These are phyloP conservation scores for Hypanus sabinus DNA, from an alignment of 2,113 vertebrate genomes.

Conservation along the genomic window DNA sequence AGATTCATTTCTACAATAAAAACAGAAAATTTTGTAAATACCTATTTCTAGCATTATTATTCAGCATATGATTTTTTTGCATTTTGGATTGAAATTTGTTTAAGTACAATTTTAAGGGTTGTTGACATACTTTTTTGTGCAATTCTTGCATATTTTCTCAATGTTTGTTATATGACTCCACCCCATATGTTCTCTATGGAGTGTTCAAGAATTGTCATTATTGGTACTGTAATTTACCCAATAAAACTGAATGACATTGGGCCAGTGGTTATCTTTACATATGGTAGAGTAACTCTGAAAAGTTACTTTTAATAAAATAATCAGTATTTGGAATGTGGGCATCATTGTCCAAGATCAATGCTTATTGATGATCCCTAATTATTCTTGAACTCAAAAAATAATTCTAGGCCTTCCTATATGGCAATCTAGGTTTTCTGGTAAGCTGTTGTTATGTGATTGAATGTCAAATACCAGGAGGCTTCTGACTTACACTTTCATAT, in stretches of 20 bases:
- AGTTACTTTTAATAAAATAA: too few relatives aligned
- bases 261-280: too few relatives aligned
- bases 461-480: not conserved
- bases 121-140: not conserved
- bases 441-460: not conserved
- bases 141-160: not conserved
- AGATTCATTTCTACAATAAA: not conserved
- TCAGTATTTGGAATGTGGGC: too few relatives aligned
- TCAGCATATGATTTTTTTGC: too few relatives aligned
- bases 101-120: not conserved
- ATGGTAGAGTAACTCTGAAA: too few relatives aligned
- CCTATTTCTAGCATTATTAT: too few relatives aligned
- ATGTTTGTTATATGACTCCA: not conserved
- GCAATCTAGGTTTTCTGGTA: not conserved
- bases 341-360: too few relatives aligned
- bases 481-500: not conserved
- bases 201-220: not conserved
- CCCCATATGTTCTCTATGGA: not conserved
- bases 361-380: too few relatives aligned
- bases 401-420: too few relatives aligned
- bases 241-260: too few relatives aligned
- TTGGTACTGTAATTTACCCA: not conserved
- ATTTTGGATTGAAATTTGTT: not conserved
- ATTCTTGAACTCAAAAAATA: too few relatives aligned
- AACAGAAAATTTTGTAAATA: too few relatives aligned